Percentiles rank a stretch among this genome's conserved stretches.
Conservation (phyloP, 2,113 vertebrate genomes). For the Eurypyga helias region DNA sequence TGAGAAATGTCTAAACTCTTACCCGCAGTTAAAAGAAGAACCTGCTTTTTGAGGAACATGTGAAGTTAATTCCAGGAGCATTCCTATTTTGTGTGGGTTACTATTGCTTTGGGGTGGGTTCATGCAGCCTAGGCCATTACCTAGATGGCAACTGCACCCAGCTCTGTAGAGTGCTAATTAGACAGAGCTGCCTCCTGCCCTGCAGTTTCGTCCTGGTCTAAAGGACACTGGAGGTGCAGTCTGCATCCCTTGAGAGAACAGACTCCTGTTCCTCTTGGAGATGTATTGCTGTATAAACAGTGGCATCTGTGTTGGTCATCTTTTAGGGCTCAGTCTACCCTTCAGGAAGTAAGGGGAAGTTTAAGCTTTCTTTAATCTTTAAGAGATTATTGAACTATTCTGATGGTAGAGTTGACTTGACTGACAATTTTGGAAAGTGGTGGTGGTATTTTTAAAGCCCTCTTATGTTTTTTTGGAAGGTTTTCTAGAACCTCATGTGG, state of each 20-base stretch:
- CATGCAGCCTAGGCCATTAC: neutral
- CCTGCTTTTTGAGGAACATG: neutral
- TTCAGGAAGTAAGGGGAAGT: neutral
- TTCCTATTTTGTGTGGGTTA: neutral
- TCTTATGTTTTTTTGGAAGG: neutral
- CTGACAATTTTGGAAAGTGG: neutral
- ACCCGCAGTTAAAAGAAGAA: neutral
- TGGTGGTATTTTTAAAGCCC: neutral
- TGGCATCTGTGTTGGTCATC: neutral
- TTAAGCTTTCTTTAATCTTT: neutral
- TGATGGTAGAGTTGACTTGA: neutral
- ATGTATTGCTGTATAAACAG: neutral
- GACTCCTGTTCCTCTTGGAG: neutral
- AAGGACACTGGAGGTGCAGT: neutral
- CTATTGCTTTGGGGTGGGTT: neutral
- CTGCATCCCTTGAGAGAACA: neutral
- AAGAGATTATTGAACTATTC: neutral
- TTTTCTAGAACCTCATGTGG: conserved; percentile 1
- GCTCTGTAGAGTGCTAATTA: accelerated
- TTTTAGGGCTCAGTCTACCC: neutral
- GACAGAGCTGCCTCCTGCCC: neutral
- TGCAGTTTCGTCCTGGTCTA: neutral
- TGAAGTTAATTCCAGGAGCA: neutral
- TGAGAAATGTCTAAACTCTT: neutral
- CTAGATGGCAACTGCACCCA: neutral